Percentiles rank a stretch among this genome's conserved stretches.
Conservation (phyloP, 2,888 invertebrate genomes). For the Phyllotreta cruciferae region DNA sequence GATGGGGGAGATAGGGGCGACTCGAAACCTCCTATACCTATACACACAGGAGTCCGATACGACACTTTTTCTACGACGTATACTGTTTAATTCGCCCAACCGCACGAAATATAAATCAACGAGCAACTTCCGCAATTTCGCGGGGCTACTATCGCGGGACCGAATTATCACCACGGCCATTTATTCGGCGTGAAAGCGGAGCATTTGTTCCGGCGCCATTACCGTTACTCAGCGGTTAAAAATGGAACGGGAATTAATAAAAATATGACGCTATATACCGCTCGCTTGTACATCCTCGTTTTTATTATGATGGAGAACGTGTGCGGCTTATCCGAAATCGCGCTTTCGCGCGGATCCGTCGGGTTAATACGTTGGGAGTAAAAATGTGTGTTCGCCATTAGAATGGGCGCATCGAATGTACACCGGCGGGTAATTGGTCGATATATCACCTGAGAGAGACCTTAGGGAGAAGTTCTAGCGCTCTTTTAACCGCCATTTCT, state of each 20-base stretch:
- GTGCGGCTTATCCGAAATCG: constrained; percentile 38
- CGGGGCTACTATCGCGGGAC: constrained; percentile 12
- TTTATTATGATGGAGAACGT: constrained; percentile 49
- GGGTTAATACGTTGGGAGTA: constrained; percentile 58
- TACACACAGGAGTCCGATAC: background rate
- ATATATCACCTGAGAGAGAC: background rate
- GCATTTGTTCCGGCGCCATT: constrained; percentile 37
- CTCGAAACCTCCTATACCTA: background rate
- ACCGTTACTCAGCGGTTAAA: constrained; percentile 39
- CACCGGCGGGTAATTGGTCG: background rate
- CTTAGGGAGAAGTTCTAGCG: too few species aligned
- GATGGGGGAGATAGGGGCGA: constrained; percentile 23
- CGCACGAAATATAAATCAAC: constrained; percentile 11
- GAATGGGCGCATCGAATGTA: constrained; percentile 22
- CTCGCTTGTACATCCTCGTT: constrained; percentile 38
- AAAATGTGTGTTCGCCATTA: constrained; percentile 61
- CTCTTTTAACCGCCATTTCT: too few species aligned
- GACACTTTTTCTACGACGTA: too few species aligned
- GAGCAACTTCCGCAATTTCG: constrained; percentile 19
- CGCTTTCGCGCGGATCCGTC: constrained; percentile 44
- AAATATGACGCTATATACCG: constrained; percentile 44
- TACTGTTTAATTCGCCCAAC: background rate
- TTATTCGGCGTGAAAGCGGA: constrained; percentile 27
- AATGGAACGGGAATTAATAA: constrained; percentile 48
- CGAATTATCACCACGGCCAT: constrained; percentile 36